Conservation (phyloP, 2,113 vertebrate species). For the Glaucomys volans region DNA sequence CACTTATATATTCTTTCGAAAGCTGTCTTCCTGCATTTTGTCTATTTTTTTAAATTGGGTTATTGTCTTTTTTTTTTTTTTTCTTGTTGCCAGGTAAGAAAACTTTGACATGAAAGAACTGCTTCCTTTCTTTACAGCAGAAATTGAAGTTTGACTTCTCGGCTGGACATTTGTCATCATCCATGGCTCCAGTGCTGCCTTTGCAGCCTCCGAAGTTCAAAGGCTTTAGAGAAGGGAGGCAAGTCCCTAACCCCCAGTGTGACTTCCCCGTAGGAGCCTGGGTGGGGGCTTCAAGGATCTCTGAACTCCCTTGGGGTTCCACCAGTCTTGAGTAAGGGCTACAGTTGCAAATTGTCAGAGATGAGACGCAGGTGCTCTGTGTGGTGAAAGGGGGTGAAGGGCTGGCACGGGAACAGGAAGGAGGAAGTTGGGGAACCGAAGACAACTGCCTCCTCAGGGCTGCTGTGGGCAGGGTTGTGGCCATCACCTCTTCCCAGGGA, state of each 20-base stretch:
- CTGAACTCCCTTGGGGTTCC: background rate
- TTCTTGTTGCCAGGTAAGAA: background rate
- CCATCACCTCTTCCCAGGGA: background rate
- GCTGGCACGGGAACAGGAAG: background rate
- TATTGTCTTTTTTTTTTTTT: background rate
- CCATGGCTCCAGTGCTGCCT: background rate
- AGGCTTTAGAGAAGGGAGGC: background rate
- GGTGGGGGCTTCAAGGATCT: fast-evolving
- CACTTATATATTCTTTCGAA: slow-evolving; percentile 49
- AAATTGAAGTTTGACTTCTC: background rate
- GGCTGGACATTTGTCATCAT: background rate
- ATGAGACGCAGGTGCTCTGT: fast-evolving
- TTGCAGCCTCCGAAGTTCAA: background rate
- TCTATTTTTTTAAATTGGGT: background rate
- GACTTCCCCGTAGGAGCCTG: background rate
- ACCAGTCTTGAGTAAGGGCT: background rate
- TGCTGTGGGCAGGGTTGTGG: fast-evolving
- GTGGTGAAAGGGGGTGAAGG: background rate
- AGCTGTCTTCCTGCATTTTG: background rate
- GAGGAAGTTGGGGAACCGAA: fast-evolving
- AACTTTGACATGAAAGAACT: background rate
- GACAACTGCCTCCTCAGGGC: background rate
- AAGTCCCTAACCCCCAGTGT: background rate
- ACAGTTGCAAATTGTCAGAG: background rate
- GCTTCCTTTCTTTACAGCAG: background rate